phyloP scores from a whole-genome alignment of 2,113 vertebrate species.

The Sinocyclocheilus anophthalmus region DNA sequence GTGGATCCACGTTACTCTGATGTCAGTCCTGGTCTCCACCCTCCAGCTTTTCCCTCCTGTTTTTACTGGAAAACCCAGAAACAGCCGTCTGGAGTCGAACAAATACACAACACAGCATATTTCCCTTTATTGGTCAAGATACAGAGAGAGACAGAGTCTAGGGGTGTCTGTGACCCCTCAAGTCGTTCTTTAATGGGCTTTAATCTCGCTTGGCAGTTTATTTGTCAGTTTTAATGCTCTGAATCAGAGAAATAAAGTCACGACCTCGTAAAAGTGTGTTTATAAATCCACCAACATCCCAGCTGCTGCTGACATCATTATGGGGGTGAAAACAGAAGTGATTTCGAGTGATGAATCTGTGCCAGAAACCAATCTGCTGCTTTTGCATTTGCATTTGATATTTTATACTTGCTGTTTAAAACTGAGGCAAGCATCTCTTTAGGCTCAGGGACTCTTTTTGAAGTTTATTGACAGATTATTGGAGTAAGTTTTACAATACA shows the following conservation, averaged over 20 bases:
- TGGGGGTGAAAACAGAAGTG: not conserved
- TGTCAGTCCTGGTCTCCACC: slow-evolving; percentile 43
- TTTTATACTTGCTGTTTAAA: too few species aligned
- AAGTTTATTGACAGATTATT: too few species aligned
- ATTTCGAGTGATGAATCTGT: not conserved
- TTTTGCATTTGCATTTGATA: too few species aligned
- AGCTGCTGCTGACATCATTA: slow-evolving; percentile 34
- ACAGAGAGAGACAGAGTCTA: not conserved
- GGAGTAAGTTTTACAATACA: too few species aligned
- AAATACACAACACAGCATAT: not conserved
- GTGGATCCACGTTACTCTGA: not conserved
- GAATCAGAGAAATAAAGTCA: not conserved
- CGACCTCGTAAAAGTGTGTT: slow-evolving; percentile 29
- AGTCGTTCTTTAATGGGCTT: not conserved
- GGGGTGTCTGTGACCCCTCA: not conserved
- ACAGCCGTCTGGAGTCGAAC: not conserved
- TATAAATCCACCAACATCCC: slow-evolving; percentile 16
- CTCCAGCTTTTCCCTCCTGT: not conserved
- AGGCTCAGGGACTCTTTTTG: too few species aligned
- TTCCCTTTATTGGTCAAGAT: not conserved
- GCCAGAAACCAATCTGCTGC: not conserved
- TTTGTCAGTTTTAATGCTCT: not conserved
- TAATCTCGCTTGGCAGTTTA: not conserved
- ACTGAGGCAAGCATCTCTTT: too few species aligned
- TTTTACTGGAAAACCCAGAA: not conserved